Evolutionary conservation across 2,888 invertebrate species (phyloP).

Genomic region (Parochlus steinenii): DNA sequence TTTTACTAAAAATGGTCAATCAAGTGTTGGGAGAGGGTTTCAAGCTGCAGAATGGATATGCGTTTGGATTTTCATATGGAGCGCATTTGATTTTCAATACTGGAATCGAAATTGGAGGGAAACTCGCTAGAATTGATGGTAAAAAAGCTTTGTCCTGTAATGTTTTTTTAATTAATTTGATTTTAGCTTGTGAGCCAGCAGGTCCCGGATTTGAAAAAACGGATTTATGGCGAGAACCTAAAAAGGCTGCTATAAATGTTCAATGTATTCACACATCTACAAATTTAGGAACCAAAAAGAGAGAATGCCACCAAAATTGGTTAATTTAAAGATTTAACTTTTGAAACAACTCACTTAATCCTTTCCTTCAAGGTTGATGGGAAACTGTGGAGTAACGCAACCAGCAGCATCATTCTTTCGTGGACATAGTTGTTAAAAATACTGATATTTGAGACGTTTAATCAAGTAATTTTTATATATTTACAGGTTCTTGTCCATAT

Average conservation of each 20-base stretch:
- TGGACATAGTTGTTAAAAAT: constrained; percentile 4
- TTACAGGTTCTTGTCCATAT: not conserved
- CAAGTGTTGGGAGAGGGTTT: too few species aligned
- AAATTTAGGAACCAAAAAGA: constrained; percentile 2
- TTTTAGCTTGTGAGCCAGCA: constrained; percentile 1
- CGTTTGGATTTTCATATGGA: constrained; percentile 8
- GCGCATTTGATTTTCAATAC: not conserved
- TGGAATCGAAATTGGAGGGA: not conserved
- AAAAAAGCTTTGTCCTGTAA: not conserved
- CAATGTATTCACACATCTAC: constrained; percentile 8
- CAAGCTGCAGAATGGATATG: not conserved
- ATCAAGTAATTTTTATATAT: not conserved
- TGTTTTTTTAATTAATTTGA: not conserved
- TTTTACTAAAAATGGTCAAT: not conserved
- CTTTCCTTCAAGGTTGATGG: too few species aligned
- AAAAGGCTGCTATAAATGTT: not conserved
- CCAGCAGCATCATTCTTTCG: not conserved
- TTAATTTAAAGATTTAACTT: too few species aligned
- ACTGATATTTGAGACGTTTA: too few species aligned
- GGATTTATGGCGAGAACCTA: not conserved
- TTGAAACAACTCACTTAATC: too few species aligned
- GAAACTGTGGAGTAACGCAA: constrained; percentile 5
- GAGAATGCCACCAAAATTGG: constrained; percentile 8
- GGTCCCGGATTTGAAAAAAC: constrained; percentile 2
- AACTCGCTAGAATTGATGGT: not conserved